Evolutionary conservation across 2,113 vertebrate species (phyloP).

Genomic region (Lagopus muta): DNA sequence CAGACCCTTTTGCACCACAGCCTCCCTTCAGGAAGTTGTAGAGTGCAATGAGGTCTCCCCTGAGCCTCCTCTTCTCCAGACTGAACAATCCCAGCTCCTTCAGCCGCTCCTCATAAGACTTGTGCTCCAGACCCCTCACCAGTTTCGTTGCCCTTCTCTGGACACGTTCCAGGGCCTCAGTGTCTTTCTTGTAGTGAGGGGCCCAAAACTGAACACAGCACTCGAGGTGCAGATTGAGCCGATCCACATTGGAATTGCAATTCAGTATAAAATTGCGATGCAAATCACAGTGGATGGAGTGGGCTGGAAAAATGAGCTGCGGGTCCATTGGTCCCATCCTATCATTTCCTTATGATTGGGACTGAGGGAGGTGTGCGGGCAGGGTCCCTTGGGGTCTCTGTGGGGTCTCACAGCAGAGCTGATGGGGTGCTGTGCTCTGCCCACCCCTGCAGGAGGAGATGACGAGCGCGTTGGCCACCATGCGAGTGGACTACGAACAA

Average conservation of each 20-base stretch:
- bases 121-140: too few relatives aligned
- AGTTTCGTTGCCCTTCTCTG: too few relatives aligned
- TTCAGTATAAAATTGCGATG: not conserved
- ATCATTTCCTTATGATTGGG: accelerated
- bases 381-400: not conserved
- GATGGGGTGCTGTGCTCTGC: not conserved
- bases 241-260: accelerated
- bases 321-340: not conserved
- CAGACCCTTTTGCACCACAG: too few relatives aligned
- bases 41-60: too few relatives aligned
- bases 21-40: too few relatives aligned
- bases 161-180: too few relatives aligned
- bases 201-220: too few relatives aligned
- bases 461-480: constrained; percentile 98
- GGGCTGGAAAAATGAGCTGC: accelerated
- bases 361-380: not conserved
- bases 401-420: not conserved
- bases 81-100: too few relatives aligned
- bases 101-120: too few relatives aligned
- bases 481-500: constrained; percentile 97
- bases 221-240: not conserved
- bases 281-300: not conserved
- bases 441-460: constrained; percentile 90
- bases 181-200: too few relatives aligned
- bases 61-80: too few relatives aligned